Evolutionary conservation across 1,140 invertebrate species (phyloP).

Genomic region (Drosophila kurseongensis): DNA sequence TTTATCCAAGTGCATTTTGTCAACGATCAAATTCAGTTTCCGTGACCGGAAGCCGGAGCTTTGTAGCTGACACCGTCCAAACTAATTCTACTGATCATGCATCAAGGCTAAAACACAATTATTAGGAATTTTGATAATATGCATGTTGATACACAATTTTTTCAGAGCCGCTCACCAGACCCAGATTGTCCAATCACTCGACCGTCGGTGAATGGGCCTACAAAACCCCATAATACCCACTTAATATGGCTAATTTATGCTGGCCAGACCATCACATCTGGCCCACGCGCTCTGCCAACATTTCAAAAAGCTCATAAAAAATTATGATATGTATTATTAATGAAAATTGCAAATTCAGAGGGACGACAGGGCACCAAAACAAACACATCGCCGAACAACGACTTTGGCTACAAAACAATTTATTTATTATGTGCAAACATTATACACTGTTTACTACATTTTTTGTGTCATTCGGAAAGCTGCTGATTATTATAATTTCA

Average conservation of each 20-base stretch:
- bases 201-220: constrained; percentile 30
- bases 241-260: constrained; percentile 72
- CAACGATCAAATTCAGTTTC: constrained; percentile 43
- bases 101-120: constrained; percentile 35
- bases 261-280: constrained; percentile 32
- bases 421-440: constrained; percentile 70
- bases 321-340: constrained; percentile 67
- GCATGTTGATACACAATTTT: not conserved
- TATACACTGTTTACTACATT: constrained; percentile 49
- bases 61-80: constrained; percentile 66
- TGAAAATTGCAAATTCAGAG: constrained; percentile 70
- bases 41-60: constrained; percentile 65
- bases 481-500: constrained; percentile 64
- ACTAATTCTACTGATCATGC: constrained; percentile 39
- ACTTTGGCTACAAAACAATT: constrained; percentile 38
- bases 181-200: constrained; percentile 51
- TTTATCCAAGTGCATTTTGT: constrained; percentile 44
- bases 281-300: constrained; percentile 35
- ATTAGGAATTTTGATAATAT: constrained; percentile 28
- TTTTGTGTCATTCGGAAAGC: constrained; percentile 21
- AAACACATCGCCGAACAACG: constrained; percentile 17
- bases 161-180: constrained; percentile 19
- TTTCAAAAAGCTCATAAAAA: constrained; percentile 55
- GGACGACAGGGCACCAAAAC: constrained; percentile 12
- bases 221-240: constrained; percentile 55